These are phyloP conservation scores for Rhyacophila brunnea DNA, from an alignment of 1,140 invertebrate genomes.

Conservation along the genomic window DNA sequence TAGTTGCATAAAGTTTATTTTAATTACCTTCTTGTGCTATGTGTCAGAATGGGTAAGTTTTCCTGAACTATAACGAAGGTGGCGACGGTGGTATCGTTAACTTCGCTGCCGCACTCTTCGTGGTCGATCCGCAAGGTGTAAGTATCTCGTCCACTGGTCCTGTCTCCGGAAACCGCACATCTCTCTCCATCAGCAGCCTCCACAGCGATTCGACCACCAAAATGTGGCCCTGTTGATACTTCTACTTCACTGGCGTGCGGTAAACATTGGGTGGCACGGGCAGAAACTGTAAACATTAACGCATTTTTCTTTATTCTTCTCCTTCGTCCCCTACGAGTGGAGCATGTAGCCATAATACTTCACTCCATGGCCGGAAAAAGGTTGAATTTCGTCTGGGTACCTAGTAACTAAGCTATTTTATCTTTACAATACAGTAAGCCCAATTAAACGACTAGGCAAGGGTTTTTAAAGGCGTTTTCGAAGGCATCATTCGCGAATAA, in stretches of 20 bases:
- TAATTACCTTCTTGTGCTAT: conserved; percentile 66
- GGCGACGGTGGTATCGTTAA: conserved; percentile 69
- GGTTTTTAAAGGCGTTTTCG: no score
- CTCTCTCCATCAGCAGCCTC: conserved; percentile 64
- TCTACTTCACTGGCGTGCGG: conserved; percentile 74
- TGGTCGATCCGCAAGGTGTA: conserved; percentile 75
- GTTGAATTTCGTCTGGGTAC: no score
- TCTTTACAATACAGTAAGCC: no score
- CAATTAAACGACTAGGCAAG: no score
- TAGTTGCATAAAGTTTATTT: no score
- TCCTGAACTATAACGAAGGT: conserved; percentile 80
- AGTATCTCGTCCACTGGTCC: conserved; percentile 63
- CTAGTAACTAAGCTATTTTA: no score
- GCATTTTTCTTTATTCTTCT: no score
- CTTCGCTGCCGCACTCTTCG: conserved; percentile 70
- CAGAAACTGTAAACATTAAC: conserved; percentile 69
- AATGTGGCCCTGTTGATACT: conserved; percentile 76
- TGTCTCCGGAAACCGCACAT: conserved; percentile 62
- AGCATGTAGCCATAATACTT: no score
- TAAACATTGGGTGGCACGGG: conserved; percentile 70
- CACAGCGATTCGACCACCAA: conserved; percentile 71
- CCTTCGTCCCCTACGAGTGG: no score
- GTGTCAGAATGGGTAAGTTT: conserved; percentile 75
- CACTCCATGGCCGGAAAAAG: no score
- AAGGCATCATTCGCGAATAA: no score